Evolutionary conservation across 2,888 invertebrate genomes (phyloP).

Genomic region (Erebia ligea): DNA sequence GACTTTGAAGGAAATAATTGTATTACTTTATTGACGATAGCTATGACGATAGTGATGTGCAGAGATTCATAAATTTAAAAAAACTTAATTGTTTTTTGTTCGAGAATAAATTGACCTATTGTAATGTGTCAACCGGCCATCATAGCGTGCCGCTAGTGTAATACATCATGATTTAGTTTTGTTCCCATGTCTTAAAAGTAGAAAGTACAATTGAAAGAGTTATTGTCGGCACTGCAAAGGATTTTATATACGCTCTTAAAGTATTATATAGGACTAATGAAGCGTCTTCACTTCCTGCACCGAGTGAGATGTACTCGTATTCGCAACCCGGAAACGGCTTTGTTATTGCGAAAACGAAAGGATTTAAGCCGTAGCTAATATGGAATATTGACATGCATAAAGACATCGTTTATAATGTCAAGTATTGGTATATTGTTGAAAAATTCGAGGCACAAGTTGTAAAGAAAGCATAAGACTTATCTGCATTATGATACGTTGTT

Average conservation of each 20-base stretch:
- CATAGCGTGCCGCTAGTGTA: too few relatives aligned
- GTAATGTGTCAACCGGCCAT: too few relatives aligned
- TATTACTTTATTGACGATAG: too few relatives aligned
- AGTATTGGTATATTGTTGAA: neutral
- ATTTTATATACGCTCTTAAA: conserved; percentile 56
- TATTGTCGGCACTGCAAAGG: conserved; percentile 66
- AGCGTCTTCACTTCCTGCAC: conserved; percentile 72
- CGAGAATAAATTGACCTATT: too few relatives aligned
- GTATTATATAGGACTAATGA: conserved; percentile 67
- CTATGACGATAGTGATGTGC: too few relatives aligned
- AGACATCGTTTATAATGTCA: conserved; percentile 23
- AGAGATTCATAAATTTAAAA: too few relatives aligned
- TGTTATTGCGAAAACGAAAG: conserved; percentile 65
- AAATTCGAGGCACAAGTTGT: neutral
- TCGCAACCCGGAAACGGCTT: conserved; percentile 76
- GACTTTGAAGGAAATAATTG: too few relatives aligned
- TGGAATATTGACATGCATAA: conserved; percentile 30
- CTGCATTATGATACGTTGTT: neutral
- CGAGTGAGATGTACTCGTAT: conserved; percentile 68
- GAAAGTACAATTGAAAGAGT: conserved; percentile 43
- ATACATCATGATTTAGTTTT: conserved; percentile 10
- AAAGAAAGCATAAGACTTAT: neutral
- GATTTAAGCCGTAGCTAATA: conserved; percentile 52
- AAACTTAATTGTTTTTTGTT: too few relatives aligned
- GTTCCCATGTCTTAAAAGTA: conserved; percentile 3